Evolutionary conservation across 2,797 vertebrate species (phyloP).

Genomic region (Microhierax caerulescens): DNA sequence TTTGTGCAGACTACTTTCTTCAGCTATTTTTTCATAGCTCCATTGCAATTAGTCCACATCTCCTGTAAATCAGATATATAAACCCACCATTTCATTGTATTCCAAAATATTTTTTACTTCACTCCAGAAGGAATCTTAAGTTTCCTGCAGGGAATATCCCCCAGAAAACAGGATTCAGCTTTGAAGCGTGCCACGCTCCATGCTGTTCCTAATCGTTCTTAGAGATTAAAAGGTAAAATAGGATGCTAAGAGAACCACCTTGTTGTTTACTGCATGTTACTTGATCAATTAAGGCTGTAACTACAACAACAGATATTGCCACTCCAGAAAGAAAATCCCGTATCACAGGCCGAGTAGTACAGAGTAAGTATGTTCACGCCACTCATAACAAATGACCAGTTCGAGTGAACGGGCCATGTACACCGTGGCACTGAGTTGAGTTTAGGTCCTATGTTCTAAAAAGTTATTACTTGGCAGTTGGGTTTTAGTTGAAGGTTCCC

Average conservation of each 20-base stretch:
- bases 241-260: not conserved
- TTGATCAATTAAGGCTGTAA: not conserved
- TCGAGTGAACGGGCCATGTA: not conserved
- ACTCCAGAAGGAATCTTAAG: not conserved
- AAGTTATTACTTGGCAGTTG: not conserved
- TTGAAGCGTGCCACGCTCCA: not conserved
- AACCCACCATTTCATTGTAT: not conserved
- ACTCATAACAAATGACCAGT: not conserved
- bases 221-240: not conserved
- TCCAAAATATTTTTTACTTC: not conserved
- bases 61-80: not conserved
- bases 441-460: not conserved
- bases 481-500: not conserved
- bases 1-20: not conserved
- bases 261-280: not conserved
- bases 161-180: not conserved
- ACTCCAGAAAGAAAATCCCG: not conserved
- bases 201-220: not conserved
- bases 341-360: not conserved
- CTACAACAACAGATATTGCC: not conserved
- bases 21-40: not conserved
- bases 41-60: not conserved
- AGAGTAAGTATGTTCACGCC: not conserved
- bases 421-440: not conserved
- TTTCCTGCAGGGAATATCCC: not conserved